Percentiles rank a stretch among this genome's conserved stretches.
phyloP scores from a whole-genome alignment of 2,797 vertebrate genomes.

The Pipistrellus pipistrellus region DNA sequence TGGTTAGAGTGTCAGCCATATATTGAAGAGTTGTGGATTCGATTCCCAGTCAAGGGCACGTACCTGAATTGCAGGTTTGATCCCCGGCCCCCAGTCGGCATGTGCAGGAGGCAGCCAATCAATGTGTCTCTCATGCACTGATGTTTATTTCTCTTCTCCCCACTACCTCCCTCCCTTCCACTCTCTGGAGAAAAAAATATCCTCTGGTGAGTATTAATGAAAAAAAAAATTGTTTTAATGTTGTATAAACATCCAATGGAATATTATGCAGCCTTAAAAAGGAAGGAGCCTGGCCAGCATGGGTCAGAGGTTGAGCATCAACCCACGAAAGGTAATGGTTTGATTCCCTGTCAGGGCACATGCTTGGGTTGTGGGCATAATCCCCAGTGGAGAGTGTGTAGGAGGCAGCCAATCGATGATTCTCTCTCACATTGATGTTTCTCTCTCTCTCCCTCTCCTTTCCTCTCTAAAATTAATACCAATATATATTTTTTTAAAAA shows the following conservation, averaged over 20 bases:
- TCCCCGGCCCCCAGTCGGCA: neutral
- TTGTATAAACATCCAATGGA: neutral
- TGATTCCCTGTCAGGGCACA: neutral
- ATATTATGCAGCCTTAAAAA: slow-evolving; percentile 6
- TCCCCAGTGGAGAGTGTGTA: neutral
- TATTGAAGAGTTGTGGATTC: neutral
- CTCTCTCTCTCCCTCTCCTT: neutral
- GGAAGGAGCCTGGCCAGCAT: too few relatives aligned
- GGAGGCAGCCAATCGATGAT: neutral
- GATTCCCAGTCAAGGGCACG: neutral
- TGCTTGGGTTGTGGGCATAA: neutral
- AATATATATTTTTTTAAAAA: neutral
- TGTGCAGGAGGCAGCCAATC: neutral
- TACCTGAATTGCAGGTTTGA: neutral
- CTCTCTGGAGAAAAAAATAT: neutral
- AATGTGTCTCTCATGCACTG: neutral
- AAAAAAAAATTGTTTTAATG: neutral
- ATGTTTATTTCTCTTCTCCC: neutral
- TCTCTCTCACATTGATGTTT: neutral
- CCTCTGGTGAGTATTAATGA: neutral
- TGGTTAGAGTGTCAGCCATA: neutral
- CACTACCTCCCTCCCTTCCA: neutral
- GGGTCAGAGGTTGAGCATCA: neutral
- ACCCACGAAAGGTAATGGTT: neutral
- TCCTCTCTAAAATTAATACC: neutral